Base-by-base conservation (phyloP, 2,113 vertebrate species). In the Balaenoptera acutorostrata region DNA sequence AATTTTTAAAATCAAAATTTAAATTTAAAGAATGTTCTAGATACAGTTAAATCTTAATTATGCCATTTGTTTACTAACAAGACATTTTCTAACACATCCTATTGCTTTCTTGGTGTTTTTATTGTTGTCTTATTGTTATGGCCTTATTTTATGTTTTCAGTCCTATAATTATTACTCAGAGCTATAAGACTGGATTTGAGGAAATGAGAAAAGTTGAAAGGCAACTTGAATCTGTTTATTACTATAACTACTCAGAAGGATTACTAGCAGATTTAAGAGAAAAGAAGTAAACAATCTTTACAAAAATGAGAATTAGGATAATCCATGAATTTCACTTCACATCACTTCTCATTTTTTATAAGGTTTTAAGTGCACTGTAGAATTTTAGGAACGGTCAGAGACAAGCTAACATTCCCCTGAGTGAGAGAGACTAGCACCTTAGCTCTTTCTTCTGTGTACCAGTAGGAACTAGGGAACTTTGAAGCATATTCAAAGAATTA, bases 131-230 rank as follows among this genome's bases (percentile, higher is more conserved):
- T 85, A 52, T 44, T 95, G 17, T 86, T 90, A 72, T 21, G 6
- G 29, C 29, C 87, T 78, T 85, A 81, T 75, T 93, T 88, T 88
- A 82, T 2, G 6, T 66, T 90, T 93, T 78, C 11, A 52, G n/a
- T 95, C 5, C 39, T 78, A 13, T 2, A 49, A 10, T 63, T 91
- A 83, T 75, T 83, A 46, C 74, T 88, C 46, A 81, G 82, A 74
- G 41, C 14, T 75, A 21, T 20, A 52, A 85, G 41, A 82, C 23
- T 92, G 12, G 69, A 80, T 88, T 74, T 91, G 39, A 93, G 52
- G 36, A 91, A 90, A 93, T 90, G 64, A 95, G 71, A 82, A 90
- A 94, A 66, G 11, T 91, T 78, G 71, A 77, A 82, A 77, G 46
- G 49, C 36, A 85, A 39, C 44, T 93, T 93, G 61, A 83, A n/a